Conservation (phyloP, 2,888 invertebrate species). For the Prosapia bicincta region DNA sequence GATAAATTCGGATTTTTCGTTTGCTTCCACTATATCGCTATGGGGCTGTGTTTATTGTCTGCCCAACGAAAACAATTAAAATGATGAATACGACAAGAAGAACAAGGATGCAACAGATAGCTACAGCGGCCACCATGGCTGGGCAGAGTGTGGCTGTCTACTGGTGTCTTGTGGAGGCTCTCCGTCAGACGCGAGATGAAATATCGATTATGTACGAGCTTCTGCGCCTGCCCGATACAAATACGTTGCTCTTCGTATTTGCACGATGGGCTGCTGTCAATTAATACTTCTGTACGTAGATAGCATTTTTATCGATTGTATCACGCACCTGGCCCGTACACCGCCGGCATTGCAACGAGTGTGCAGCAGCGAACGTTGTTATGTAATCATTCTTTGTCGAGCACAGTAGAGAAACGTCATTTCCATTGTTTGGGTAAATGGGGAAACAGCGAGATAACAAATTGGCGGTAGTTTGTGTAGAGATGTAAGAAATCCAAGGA, state of each 20-base stretch:
- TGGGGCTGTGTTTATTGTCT: slow-evolving; percentile 53
- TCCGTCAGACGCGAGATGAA: background rate
- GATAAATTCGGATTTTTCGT: background rate
- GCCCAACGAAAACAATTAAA: slow-evolving; percentile 76
- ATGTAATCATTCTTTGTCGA: background rate
- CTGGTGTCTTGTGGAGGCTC: background rate
- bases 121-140: slow-evolving; percentile 76
- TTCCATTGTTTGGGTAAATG: background rate
- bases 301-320: background rate
- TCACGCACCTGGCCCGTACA: background rate
- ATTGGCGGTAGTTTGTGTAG: background rate
- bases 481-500: background rate
- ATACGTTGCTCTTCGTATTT: background rate
- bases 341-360: background rate
- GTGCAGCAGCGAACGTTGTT: background rate
- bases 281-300: background rate
- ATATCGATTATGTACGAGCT: background rate
- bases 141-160: slow-evolving; percentile 32
- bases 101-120: slow-evolving; percentile 78
- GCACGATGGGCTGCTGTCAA: background rate
- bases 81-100: slow-evolving; percentile 77
- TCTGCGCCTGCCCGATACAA: background rate
- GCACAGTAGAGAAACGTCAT: background rate
- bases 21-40: background rate
- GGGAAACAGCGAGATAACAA: background rate